Evolutionary conservation across 2,888 invertebrate species (phyloP).

Genomic region (Sympetrum striolatum): DNA sequence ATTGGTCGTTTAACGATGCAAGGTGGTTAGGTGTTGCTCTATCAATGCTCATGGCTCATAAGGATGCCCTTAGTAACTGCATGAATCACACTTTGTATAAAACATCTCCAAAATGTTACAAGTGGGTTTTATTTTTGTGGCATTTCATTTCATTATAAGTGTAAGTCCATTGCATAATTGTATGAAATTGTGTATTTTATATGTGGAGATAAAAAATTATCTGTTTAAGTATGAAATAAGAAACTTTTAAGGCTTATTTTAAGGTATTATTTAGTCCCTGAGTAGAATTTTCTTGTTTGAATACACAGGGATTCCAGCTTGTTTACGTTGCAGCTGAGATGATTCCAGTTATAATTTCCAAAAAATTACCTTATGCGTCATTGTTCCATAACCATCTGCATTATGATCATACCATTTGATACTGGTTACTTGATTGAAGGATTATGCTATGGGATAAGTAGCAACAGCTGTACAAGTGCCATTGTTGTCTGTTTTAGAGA

Average conservation of each 20-base stretch:
- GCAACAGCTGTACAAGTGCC: constrained; percentile 17
- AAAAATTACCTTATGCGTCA: background rate
- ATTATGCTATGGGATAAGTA: background rate
- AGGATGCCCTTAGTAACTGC: background rate
- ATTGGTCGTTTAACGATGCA: constrained; percentile 24
- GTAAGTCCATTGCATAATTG: constrained; percentile 42
- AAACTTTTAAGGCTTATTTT: constrained; percentile 15
- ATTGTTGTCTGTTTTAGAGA: constrained; percentile 29
- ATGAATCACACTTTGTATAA: constrained; percentile 34
- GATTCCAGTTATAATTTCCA: background rate
- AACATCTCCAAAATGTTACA: constrained; percentile 2
- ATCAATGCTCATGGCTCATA: constrained; percentile 6
- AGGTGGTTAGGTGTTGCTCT: background rate
- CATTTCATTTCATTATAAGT: constrained; percentile 30
- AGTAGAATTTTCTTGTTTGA: background rate
- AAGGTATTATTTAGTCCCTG: constrained; percentile 3
- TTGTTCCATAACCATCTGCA: background rate
- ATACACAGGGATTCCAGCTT: background rate
- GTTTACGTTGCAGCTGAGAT: constrained; percentile 28
- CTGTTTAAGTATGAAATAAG: constrained; percentile 12
- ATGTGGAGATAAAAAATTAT: constrained; percentile 43
- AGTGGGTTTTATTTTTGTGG: constrained; percentile 37
- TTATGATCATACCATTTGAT: background rate
- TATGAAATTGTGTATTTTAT: constrained; percentile 45
- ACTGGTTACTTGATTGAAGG: background rate